Conservation (phyloP, 2,113 vertebrate genomes). For the Cheirogaleus medius region DNA sequence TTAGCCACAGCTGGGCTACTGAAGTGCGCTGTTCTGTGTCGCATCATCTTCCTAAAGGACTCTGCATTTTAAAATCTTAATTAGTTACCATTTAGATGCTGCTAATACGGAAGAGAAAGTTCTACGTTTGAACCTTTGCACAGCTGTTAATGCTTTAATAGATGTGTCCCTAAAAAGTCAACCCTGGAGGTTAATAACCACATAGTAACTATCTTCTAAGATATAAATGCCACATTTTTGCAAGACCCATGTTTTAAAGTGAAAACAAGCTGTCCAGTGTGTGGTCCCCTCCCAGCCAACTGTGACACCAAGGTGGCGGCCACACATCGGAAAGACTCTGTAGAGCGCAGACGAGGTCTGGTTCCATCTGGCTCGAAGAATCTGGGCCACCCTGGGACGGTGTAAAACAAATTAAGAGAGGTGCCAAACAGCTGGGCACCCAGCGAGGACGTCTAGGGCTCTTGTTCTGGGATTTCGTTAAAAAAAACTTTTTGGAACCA, state of each 20-base stretch:
- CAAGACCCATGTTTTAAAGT: constrained; percentile 29
- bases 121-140: not conserved
- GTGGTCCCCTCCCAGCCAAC: constrained; percentile 11
- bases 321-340: not conserved
- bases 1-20: not conserved
- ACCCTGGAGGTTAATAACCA: not conserved
- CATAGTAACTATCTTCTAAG: constrained; percentile 58
- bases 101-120: not conserved
- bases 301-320: not conserved
- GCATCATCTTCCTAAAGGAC: not conserved
- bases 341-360: not conserved
- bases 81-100: not conserved
- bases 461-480: constrained; percentile 69
- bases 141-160: not conserved
- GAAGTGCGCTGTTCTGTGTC: rapidly evolving
- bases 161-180: constrained; percentile 55
- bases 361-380: not conserved
- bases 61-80: not conserved
- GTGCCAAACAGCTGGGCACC: constrained; percentile 56
- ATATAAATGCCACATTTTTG: constrained; percentile 52
- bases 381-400: not conserved
- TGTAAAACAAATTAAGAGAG: constrained; percentile 64
- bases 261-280: not conserved
- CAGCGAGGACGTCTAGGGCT: constrained; percentile 49
- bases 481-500: constrained; percentile 79